phyloP scores from a whole-genome alignment of 2,797 vertebrate species.

The Cossypha dichroa region DNA sequence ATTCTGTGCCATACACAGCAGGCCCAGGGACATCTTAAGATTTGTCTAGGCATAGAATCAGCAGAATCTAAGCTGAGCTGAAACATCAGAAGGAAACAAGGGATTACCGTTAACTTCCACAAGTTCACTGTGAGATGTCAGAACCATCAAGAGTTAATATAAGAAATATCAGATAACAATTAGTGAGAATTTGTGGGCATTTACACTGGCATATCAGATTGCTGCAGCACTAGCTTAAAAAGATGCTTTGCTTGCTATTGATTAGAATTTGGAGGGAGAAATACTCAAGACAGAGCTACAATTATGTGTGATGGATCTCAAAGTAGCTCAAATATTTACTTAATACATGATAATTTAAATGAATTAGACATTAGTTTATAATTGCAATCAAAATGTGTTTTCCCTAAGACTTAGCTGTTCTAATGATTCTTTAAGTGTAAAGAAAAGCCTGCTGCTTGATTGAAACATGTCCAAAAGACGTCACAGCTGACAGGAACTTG shows the following conservation, averaged over 20 bases:
- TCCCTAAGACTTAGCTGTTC: constrained; percentile 48
- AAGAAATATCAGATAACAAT: neutral
- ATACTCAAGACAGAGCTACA: constrained; percentile 30
- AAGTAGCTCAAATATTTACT: constrained; percentile 68
- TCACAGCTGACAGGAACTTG: constrained; percentile 72
- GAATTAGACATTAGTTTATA: constrained; percentile 59
- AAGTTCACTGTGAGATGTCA: neutral
- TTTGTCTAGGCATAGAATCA: neutral
- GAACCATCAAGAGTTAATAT: neutral
- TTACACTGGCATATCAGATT: neutral
- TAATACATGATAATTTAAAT: constrained; percentile 53
- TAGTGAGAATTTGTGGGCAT: neutral
- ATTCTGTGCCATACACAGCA: neutral
- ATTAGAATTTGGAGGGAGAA: constrained; percentile 23
- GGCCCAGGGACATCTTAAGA: neutral
- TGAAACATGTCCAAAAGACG: constrained; percentile 72
- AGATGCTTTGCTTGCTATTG: constrained; percentile 35
- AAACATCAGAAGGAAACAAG: neutral
- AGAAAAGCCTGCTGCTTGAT: constrained; percentile 70
- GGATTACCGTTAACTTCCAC: neutral
- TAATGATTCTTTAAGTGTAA: constrained; percentile 70
- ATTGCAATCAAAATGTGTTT: constrained; percentile 60
- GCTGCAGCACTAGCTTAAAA: neutral
- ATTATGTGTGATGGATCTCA: constrained; percentile 45
- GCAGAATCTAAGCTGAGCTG: neutral